Conservation (phyloP, 1,140 invertebrate species). For the Drosophila asahinai region DNA sequence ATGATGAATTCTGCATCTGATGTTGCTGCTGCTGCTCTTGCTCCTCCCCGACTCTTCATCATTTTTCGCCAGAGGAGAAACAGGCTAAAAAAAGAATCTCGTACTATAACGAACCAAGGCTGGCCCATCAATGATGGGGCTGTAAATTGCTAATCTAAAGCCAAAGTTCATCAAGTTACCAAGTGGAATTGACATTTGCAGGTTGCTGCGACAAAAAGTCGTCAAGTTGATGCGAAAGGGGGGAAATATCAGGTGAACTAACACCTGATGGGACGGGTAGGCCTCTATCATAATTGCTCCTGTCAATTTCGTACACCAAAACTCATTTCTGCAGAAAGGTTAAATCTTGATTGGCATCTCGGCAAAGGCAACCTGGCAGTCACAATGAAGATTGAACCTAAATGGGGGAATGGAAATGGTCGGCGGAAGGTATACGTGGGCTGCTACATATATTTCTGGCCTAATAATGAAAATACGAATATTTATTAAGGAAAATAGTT, state of each 20-base stretch:
- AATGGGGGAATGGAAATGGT: neutral
- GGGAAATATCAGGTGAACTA: slow-evolving; percentile 27
- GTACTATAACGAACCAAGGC: slow-evolving; percentile 3
- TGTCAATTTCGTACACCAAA: slow-evolving; percentile 42
- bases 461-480: too few species aligned
- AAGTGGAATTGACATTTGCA: slow-evolving; percentile 38
- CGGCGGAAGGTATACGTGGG: slow-evolving; percentile 25
- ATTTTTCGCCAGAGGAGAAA: neutral
- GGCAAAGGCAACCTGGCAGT: slow-evolving; percentile 38
- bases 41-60: neutral
- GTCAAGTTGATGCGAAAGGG: slow-evolving; percentile 8
- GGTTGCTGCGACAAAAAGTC: slow-evolving; percentile 30
- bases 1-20: slow-evolving; percentile 43
- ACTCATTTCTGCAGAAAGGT: slow-evolving; percentile 47
- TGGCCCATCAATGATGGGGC: slow-evolving; percentile 15
- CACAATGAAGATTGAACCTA: slow-evolving; percentile 45
- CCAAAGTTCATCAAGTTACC: slow-evolving; percentile 39
- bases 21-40: slow-evolving; percentile 6
- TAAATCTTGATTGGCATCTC: slow-evolving; percentile 51
- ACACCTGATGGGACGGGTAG: slow-evolving; percentile 15
- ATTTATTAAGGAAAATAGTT: too few species aligned
- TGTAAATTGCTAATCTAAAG: slow-evolving; percentile 42
- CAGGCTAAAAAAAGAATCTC: slow-evolving; percentile 12
- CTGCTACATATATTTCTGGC: too few species aligned
- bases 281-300: slow-evolving; percentile 42